Evolutionary conservation across 2,797 vertebrate genomes (phyloP), one percentile per base, ranked within the genome.

Genomic region (Scolopax rusticola): DNA sequence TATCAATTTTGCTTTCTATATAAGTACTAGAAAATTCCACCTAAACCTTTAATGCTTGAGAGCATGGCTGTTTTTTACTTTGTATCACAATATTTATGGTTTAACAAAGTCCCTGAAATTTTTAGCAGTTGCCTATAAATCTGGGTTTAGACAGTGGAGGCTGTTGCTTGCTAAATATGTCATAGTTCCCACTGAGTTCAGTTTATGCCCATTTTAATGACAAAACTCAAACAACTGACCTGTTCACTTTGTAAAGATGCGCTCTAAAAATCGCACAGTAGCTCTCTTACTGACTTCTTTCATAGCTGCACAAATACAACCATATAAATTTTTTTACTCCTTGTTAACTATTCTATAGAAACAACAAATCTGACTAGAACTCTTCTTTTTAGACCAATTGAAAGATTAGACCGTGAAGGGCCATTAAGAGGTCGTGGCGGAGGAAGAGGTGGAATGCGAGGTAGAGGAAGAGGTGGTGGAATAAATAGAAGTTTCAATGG

Each of bases 401-500:
- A 98, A 90, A 97, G 82, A 91, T 96, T 95, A 67, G 98, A 98
- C 83, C 33, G 18, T 75, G 97, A 97, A 82, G 97, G 96, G 75
- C 95, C 98, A 53, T n/a, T 93, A 38, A 98, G 98, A 89, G 98
- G 97, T 47, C 96, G 95, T 59, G 98, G 98, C 7, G 89, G 98
- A 95, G 98, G 98, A 65, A 95, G 98, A 97, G 97, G 96, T 47
- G 93, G 89, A 68, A 78, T 96, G 41, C 94, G 97, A 82, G 96
- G 98, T 63, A 97, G 98, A 96, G 98, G 98, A 87, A 97, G 97
- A 98, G 97, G 98, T 67, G 96, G 97, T 57, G 98, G 97, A 33
- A 97, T 98, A 89, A 89, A 84, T 8, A 98, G 98, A 95, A 98
- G 96, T 85, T 92, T 95, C 2, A 98, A 98, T 83, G 95, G 95